Evolutionary conservation across 2,113 vertebrate species (phyloP).

Genomic region (Amphiprion percula): DNA sequence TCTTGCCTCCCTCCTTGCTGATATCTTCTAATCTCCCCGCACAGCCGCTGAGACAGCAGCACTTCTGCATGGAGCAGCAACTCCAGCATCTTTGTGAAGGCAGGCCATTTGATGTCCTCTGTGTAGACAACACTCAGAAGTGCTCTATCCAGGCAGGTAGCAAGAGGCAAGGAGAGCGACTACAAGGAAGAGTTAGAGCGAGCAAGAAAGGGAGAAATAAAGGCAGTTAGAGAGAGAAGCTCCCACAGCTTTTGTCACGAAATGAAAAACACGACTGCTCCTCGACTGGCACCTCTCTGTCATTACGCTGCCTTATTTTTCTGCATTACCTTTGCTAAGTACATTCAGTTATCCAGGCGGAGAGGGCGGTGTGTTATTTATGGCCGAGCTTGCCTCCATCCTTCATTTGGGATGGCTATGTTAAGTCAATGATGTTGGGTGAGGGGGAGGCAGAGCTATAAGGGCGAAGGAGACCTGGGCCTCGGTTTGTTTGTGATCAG

Average conservation of each 20-base stretch:
- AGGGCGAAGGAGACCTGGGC: conserved; percentile 47
- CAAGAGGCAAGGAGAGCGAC: conserved; percentile 32
- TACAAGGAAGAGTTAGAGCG: conserved; percentile 11
- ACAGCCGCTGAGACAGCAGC: conserved; percentile 67
- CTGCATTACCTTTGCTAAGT: conserved; percentile 63
- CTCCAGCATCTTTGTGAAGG: conserved; percentile 66
- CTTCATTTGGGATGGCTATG: conserved; percentile 74
- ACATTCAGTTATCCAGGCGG: conserved; percentile 47
- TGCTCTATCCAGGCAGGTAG: conserved; percentile 51
- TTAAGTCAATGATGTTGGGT: conserved; percentile 63
- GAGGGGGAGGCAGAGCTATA: conserved; percentile 33
- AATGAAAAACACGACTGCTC: conserved; percentile 34
- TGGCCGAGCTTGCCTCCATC: conserved; percentile 59
- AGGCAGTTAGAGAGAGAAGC: conserved; percentile 46
- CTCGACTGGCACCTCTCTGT: conserved; percentile 30
- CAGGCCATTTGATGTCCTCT: conserved; percentile 75
- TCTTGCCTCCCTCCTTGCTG: conserved; percentile 13
- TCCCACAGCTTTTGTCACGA: conserved; percentile 53
- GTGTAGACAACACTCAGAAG: conserved; percentile 65
- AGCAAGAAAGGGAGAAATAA: conserved; percentile 40
- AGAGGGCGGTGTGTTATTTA: conserved; percentile 66
- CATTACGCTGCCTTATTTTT: conserved; percentile 41
- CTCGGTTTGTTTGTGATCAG: conserved; percentile 62
- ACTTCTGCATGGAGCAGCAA: conserved; percentile 60
- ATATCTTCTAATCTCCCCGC: conserved; percentile 67